Evolutionary conservation across 2,113 vertebrate genomes (phyloP).

Genomic region (Caranx ignobilis): DNA sequence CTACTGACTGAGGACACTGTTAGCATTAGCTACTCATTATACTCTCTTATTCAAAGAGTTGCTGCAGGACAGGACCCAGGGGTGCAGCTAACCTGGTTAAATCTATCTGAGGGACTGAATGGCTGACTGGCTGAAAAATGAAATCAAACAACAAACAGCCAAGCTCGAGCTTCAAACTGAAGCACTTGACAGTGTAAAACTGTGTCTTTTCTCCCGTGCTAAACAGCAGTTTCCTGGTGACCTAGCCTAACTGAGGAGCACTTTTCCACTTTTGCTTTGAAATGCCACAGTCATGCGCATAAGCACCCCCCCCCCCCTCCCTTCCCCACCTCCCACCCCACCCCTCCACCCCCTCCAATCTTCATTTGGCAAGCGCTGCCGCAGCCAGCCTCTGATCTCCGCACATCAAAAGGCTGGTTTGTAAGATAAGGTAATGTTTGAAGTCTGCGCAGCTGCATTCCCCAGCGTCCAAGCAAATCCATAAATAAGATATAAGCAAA

Average conservation of each 20-base stretch:
- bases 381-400: conserved; percentile 92
- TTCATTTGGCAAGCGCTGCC: conserved; percentile 91
- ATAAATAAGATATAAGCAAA: conserved; percentile 94
- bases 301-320: conserved; percentile 69
- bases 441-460: conserved; percentile 91
- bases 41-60: conserved; percentile 31
- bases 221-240: conserved; percentile 82
- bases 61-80: conserved; percentile 41
- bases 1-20: conserved; percentile 53
- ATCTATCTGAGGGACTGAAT: conserved; percentile 26
- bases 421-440: conserved; percentile 94
- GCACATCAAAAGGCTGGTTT: conserved; percentile 93
- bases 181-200: conserved; percentile 62
- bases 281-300: conserved; percentile 89
- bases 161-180: conserved; percentile 52
- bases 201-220: conserved; percentile 51
- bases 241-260: conserved; percentile 88
- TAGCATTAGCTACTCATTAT: conserved; percentile 49
- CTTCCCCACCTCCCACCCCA: conserved; percentile 52
- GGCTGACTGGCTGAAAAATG: conserved; percentile 38
- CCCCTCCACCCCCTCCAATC: conserved; percentile 82
- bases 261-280: conserved; percentile 90
- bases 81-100: conserved; percentile 55
- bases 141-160: conserved; percentile 52
- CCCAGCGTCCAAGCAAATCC: conserved; percentile 93